Evolutionary conservation across 2,113 vertebrate genomes (phyloP), one percentile per base, ranked within the genome.

Genomic region (Cichladusa arquata): DNA sequence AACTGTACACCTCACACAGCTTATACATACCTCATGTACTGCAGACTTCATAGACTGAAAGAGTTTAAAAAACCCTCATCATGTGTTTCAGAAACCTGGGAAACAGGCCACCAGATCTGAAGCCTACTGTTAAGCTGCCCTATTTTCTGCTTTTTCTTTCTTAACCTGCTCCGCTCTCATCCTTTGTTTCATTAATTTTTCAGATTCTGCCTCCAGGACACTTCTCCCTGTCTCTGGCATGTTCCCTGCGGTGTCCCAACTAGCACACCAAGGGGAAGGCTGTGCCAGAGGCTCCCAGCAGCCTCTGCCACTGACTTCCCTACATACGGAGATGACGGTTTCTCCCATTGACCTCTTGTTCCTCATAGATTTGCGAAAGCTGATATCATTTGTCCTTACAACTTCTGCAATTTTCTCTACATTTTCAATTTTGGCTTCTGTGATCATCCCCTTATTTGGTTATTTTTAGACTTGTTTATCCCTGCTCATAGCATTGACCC

Each of bases 131-230:
- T 92, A 38, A 88, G 67, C 44, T 95, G 93, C 23, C 90, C 95
- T 93, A 83, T 88, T 92, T 96, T 91, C 74, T 36, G 82, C 36
- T 70, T 72, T 61, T 77, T 81, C 40, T 70, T 88, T 92, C 56
- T 48, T 86, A 91, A 91, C 64, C 71, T 93, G 67, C 86, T 92
- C 60, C 0, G 0, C 17, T 90, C 57, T 71, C 38, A 70, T 76
- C 64, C 76, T 94, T 90, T 58, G 38, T 86, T 85, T 88, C 85
- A 96, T 95, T 83, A 96, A 93, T 93, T 90, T 95, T 96, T 96
- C 90, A 94, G 38, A 45, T 71, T 93, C 81, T 90, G 88, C 93
- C 94, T 96, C 64, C 88, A 94, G 88, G 90, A 93, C 24, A 48
- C 60, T 90, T 70, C 36, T 62, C 34, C 57, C n/a, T 51, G 38